Percentiles rank a stretch among this genome's conserved stretches.
phyloP scores from a whole-genome alignment of 1,140 invertebrate genomes.

The Drosophila lowei region DNA sequence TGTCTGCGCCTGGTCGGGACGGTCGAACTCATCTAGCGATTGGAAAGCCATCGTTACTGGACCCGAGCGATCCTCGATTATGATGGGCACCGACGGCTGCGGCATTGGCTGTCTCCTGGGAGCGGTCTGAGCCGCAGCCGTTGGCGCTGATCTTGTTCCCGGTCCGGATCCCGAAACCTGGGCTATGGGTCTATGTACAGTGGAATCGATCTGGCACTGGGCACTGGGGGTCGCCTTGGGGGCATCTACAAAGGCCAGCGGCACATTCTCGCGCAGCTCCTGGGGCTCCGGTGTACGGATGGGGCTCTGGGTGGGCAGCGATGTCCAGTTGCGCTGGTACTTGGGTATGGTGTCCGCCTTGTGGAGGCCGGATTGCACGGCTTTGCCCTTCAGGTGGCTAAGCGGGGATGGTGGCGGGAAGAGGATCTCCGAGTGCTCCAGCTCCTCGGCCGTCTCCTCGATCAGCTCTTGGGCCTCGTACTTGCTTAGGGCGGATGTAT shows the following conservation, averaged over 20 bases:
- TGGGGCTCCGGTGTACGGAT: slow-evolving; percentile 84
- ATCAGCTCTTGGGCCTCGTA: slow-evolving; percentile 68
- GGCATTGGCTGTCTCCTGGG: slow-evolving; percentile 14
- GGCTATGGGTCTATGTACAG: slow-evolving; percentile 71
- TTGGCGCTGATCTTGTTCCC: slow-evolving; percentile 6
- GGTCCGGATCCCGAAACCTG: slow-evolving; percentile 36
- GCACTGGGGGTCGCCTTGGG: slow-evolving; percentile 37
- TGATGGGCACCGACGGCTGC: slow-evolving; percentile 72
- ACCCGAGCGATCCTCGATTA: slow-evolving; percentile 71
- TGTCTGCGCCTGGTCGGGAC: slow-evolving; percentile 81
- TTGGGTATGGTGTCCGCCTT: slow-evolving; percentile 85
- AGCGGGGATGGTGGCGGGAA: slow-evolving; percentile 81
- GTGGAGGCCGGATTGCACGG: slow-evolving; percentile 84
- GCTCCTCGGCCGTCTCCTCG: slow-evolving; percentile 74
- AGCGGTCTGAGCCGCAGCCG: slow-evolving; percentile 41
- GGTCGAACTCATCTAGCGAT: slow-evolving; percentile 85
- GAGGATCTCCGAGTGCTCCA: slow-evolving; percentile 73
- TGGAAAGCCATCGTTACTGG: slow-evolving; percentile 85
- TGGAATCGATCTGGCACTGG: slow-evolving; percentile 23
- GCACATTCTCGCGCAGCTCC: slow-evolving; percentile 80
- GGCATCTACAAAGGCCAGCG: slow-evolving; percentile 78
- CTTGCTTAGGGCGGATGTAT: slow-evolving; percentile 31
- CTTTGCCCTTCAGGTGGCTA: slow-evolving; percentile 77
- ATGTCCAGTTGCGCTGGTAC: slow-evolving; percentile 86
- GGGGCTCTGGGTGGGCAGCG: slow-evolving; percentile 84